phyloP scores from a whole-genome alignment of 1,140 invertebrate genomes.

The Bactericera cockerelli region DNA sequence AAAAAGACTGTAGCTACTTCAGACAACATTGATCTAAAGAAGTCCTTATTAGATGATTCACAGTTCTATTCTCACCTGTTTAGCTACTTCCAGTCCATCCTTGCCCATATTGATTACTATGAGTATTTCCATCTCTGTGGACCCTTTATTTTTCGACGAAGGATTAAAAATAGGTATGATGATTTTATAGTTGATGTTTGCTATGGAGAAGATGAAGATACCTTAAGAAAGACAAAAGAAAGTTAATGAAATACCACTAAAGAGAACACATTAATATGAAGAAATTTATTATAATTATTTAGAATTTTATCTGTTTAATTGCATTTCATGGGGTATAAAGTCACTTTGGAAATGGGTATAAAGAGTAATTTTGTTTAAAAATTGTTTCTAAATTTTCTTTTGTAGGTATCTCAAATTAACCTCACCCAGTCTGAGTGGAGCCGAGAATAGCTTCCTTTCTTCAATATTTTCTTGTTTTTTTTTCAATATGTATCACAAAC shows the following conservation, averaged over 20 bases:
- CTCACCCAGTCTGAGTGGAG: no score
- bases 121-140: background rate
- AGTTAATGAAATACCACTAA: background rate
- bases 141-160: background rate
- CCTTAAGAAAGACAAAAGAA: background rate
- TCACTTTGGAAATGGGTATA: no score
- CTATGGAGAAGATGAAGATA: background rate
- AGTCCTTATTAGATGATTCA: background rate
- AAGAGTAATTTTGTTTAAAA: no score
- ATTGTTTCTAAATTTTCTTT: no score
- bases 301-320: background rate
- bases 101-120: background rate
- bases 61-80: background rate
- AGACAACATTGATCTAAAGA: background rate
- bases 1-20: background rate
- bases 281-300: background rate
- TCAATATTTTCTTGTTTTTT: no score
- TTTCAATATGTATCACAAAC: no score
- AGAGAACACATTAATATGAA: background rate
- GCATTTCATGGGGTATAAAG: background rate
- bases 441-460: no score
- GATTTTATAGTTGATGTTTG: background rate
- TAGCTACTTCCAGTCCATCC: background rate
- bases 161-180: background rate
- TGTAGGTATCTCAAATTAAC: no score